A percentile compares a stretch with the other conserved stretches of the same genome.
These are phyloP conservation scores for Copidosoma aretas DNA, from an alignment of 2,888 invertebrate genomes.

Conservation along the genomic window DNA sequence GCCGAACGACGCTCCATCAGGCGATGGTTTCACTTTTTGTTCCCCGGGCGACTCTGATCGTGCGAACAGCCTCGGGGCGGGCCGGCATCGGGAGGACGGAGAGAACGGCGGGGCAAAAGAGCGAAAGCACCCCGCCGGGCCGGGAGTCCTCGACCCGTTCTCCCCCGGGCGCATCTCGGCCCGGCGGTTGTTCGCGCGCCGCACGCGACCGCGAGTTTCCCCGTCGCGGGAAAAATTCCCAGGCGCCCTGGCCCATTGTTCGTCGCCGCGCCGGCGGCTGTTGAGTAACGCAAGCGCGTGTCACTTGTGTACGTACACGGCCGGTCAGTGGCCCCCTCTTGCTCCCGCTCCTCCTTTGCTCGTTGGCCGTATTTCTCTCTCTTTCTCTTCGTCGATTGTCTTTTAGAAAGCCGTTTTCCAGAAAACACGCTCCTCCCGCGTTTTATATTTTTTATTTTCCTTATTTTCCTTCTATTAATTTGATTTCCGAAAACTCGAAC, in stretches of 20 bases:
- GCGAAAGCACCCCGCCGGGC: constrained; percentile 9
- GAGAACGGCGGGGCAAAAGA: constrained; percentile 14
- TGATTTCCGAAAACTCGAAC: too few relatives aligned
- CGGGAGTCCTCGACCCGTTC: constrained; percentile 49
- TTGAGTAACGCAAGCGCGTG: constrained; percentile 49
- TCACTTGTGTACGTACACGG: constrained; percentile 9
- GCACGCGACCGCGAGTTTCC: constrained; percentile 43
- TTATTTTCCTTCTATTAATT: neutral
- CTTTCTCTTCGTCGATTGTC: neutral
- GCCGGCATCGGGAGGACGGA: neutral
- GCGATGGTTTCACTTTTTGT: too few relatives aligned
- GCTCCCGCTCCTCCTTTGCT: neutral
- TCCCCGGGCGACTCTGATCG: too few relatives aligned
- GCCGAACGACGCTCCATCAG: neutral
- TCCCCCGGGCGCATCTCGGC: constrained; percentile 32
- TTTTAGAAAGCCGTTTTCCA: too few relatives aligned
- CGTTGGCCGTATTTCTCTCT: neutral
- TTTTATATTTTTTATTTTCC: neutral
- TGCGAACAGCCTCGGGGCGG: neutral
- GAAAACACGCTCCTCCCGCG: neutral
- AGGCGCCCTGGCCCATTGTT: constrained; percentile 58
- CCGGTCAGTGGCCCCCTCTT: constrained; percentile 35
- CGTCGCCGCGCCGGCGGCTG: constrained; percentile 41
- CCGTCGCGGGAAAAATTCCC: constrained; percentile 58
- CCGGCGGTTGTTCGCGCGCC: neutral